Evolutionary conservation across 2,113 vertebrate genomes (phyloP), one percentile per base, ranked within the genome.

Genomic region (Probosciger aterrimus): DNA sequence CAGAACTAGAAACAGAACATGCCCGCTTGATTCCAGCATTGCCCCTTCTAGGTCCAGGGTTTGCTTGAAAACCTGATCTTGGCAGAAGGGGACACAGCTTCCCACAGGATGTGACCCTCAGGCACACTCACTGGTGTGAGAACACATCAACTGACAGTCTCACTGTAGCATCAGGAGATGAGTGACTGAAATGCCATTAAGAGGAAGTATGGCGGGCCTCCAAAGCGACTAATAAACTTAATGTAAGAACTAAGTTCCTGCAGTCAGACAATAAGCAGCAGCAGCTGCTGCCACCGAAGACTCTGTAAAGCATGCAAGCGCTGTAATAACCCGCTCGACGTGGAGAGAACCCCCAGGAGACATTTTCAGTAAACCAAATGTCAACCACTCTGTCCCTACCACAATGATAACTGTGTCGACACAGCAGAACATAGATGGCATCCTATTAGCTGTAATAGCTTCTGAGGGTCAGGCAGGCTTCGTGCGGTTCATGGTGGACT

Each of bases 201-300:
- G 43, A 43, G 60, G 4, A 55, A 68, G 57, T 30, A 41, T 37
- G 74, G 82, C 13, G 24, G 63, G 67, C 30, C 94, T 91, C 86
- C 95, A 88, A 82, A 94, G 92, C 5, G 18, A 25, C 86, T 74
- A 43, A 91, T 74, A 65, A 94, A 88, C 83, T 69, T 64, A 64
- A 88, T 85, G 79, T 41, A 52, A 78, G 86, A 43, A 52, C 8
- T 18, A 85, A 88, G 83, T 82, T 94, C 90, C 87, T 2, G 65
- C 79, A 69, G 90, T 37, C 82, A 90, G 82, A 68, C 50, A 88
- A 74, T 27, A 24, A 74, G 88, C 92, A 87, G 91, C 93, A 95
- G 91, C 85, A 68, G 92, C 93, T 81, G 91, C 71, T 52, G 81
- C 93, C 82, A 44, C 91, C 60, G 12, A 77, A 83, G 62, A 35